Evolutionary conservation across 2,113 vertebrate species (phyloP).

Genomic region (Cnemophilus loriae): DNA sequence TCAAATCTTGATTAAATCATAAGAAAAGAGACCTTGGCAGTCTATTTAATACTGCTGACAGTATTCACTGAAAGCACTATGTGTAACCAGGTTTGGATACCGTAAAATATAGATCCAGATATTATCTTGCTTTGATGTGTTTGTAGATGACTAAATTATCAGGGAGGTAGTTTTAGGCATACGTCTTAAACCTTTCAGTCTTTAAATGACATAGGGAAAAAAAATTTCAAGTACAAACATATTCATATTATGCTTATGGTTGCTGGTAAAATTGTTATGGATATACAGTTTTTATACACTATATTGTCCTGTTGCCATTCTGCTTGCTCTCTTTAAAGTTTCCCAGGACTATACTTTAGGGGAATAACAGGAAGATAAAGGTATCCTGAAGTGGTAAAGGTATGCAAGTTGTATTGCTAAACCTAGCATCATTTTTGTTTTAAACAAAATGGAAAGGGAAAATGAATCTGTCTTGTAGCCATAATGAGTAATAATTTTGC

Average conservation of each 20-base stretch:
- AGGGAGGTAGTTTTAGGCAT: background rate
- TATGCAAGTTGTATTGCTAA: background rate
- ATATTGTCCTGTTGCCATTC: rapidly evolving
- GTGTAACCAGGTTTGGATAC: background rate
- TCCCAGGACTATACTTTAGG: background rate
- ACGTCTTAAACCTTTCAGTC: background rate
- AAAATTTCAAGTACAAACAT: background rate
- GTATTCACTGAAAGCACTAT: background rate
- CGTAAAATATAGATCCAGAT: background rate
- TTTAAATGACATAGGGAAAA: background rate
- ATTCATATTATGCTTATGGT: background rate
- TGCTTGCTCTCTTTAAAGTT: background rate
- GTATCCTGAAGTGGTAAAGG: background rate
- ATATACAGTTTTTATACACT: background rate
- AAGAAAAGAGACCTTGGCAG: background rate
- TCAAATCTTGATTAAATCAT: background rate
- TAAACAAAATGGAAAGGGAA: background rate
- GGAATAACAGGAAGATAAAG: background rate
- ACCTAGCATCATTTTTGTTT: background rate
- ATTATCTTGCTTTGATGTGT: background rate
- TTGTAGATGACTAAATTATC: background rate
- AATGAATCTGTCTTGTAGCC: background rate
- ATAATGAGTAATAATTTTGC: background rate
- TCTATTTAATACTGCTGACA: background rate
- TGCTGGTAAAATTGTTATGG: background rate